Evolutionary conservation across 2,888 invertebrate species (phyloP), one percentile per base, ranked within the genome.

Genomic region (Drosophila incognita): DNA sequence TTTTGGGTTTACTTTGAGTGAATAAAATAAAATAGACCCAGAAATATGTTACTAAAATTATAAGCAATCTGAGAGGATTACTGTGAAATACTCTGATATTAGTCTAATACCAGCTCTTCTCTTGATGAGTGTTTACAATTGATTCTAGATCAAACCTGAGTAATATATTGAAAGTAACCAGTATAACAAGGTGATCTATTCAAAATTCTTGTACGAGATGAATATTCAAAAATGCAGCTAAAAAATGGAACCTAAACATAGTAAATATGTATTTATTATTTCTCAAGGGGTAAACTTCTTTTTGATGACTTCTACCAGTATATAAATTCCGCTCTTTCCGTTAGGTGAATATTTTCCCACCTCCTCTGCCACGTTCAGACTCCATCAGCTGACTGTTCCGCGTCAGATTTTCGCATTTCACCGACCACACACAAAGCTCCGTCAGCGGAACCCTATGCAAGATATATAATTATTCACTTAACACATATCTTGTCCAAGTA

Each of bases 381-480:
- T 24, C 15, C 21, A 21, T 24, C 46, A 15, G 21, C 21, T 7
- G 46, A 24, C 15, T 15, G 46, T 15, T 46, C 15, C 21, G 21
- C 15, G 46, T 46, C 7, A 13, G 21, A 24, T 46, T 46, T 46
- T 21, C 4, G 2, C 21, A 21, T 46, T 46, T 13, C 46, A 21
- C 46, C 4, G 40, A n/a, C 40, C n/a, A 40, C 18, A n/a, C 40
- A 18, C 2, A 18, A n/a, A 40, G n/a, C 21, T n/a, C 13, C 46
- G 21, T 4, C 46, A 46, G 7, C 46, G 7, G 21, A 46, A 11
- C 13, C 46, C 21, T n/a, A 11, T n/a, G 0, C n/a, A 21, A 4
- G 2, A 24, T 8, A 2, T 69, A 74, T 85, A 80, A 90, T 88
- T 90, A 88, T 86, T 73, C 86, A 86, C 74, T 90, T 90, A 82